Evolutionary conservation across 2,888 invertebrate genomes (phyloP).

Genomic region (Dioctria rufipes): DNA sequence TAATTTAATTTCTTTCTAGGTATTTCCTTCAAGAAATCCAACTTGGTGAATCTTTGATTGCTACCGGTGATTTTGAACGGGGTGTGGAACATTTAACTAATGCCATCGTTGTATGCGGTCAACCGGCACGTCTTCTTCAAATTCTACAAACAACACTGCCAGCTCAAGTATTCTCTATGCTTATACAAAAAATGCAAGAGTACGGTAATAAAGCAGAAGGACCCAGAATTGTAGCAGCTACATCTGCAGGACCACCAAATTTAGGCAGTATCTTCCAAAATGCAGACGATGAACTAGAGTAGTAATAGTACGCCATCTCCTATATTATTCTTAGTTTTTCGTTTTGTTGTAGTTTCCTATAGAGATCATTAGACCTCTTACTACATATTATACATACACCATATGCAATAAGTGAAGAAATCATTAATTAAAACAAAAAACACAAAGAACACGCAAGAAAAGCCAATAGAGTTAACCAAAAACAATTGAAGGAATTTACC

Average conservation of each 20-base stretch:
- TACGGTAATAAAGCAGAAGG: constrained; percentile 67
- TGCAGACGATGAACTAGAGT: constrained; percentile 45
- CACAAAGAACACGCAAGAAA: neutral
- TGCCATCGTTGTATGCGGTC: constrained; percentile 98
- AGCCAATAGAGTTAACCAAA: no score
- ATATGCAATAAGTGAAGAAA: constrained; percentile 42
- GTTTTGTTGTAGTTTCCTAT: constrained; percentile 43
- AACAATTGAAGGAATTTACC: neutral
- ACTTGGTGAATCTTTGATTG: constrained; percentile 91
- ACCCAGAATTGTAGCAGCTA: constrained; percentile 62
- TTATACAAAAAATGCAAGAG: constrained; percentile 80
- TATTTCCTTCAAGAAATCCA: constrained; percentile 84
- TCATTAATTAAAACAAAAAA: constrained; percentile 20
- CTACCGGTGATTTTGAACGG: constrained; percentile 88
- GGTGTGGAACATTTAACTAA: constrained; percentile 97
- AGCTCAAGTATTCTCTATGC: constrained; percentile 91
- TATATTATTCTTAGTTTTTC: constrained; percentile 20
- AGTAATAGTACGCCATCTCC: constrained; percentile 7
- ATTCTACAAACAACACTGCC: constrained; percentile 94
- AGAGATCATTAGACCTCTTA: constrained; percentile 6
- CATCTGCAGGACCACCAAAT: neutral
- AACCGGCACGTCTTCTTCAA: constrained; percentile 73
- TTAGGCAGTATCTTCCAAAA: constrained; percentile 6
- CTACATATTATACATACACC: neutral
- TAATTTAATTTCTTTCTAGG: constrained; percentile 60